These are phyloP conservation scores for Caenorhabditis virilis DNA, from an alignment of 2,888 invertebrate species.

Conservation along the genomic window DNA sequence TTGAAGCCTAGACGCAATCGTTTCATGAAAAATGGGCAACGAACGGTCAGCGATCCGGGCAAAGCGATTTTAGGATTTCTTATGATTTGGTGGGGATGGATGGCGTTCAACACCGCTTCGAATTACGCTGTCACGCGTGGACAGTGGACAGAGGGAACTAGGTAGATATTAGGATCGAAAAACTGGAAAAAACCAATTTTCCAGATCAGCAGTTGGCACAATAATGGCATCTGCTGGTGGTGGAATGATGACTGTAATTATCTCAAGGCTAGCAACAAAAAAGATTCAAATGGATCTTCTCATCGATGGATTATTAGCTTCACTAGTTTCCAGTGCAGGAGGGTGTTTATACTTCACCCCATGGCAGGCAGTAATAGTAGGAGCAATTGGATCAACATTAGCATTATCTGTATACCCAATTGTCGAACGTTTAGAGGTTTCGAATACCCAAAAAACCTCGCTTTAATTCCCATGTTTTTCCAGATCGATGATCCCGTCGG, in stretches of 20 bases:
- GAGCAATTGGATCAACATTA: constrained; percentile 58
- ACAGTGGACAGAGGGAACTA: constrained; percentile 61
- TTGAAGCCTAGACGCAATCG: constrained; percentile 52
- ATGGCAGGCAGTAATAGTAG: constrained; percentile 57
- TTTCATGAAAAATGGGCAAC: constrained; percentile 51
- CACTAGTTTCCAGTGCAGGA: constrained; percentile 60
- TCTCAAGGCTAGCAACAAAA: constrained; percentile 28
- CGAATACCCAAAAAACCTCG: background rate
- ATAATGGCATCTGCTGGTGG: constrained; percentile 49
- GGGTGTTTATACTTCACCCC: constrained; percentile 61
- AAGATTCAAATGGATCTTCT: constrained; percentile 63
- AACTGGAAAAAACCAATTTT: constrained; percentile 14
- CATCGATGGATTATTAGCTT: constrained; percentile 63
- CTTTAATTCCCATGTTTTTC: background rate
- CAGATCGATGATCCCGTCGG: constrained; percentile 65
- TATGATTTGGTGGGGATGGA: constrained; percentile 66
- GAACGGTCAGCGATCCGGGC: constrained; percentile 61
- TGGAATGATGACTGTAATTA: constrained; percentile 25
- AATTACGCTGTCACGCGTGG: constrained; percentile 59
- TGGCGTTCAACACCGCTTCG: constrained; percentile 62
- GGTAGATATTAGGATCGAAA: constrained; percentile 16
- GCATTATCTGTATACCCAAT: constrained; percentile 59
- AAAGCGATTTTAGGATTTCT: constrained; percentile 62
- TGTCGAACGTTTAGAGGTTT: constrained; percentile 51
- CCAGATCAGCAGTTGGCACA: constrained; percentile 59